phyloP scores from a whole-genome alignment of 1,140 invertebrate genomes.

The Platorchestia sp. region DNA sequence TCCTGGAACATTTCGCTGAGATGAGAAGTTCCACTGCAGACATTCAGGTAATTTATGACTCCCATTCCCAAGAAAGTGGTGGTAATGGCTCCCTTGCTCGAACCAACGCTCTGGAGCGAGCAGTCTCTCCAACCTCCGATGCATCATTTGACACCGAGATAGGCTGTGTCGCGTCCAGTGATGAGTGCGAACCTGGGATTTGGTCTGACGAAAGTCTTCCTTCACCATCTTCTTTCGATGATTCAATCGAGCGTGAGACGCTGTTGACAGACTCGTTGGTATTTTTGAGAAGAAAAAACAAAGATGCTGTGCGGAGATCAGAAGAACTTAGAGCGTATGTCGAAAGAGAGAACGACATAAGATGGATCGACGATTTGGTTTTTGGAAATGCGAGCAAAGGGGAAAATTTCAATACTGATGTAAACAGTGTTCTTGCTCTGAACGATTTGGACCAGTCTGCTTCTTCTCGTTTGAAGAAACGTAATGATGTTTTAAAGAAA shows the following conservation, averaged over 20 bases:
- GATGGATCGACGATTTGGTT: not conserved
- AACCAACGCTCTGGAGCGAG: not conserved
- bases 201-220: not conserved
- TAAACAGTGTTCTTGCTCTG: not conserved
- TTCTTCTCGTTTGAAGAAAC: not conserved
- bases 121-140: not conserved
- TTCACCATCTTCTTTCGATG: not conserved
- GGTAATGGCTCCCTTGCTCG: not conserved
- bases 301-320: not conserved
- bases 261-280: not conserved
- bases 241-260: not conserved
- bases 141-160: not conserved
- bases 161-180: not conserved
- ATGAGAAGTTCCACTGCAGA: not conserved
- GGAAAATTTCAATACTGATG: not conserved
- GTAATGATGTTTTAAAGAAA: not conserved
- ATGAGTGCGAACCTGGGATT: not conserved
- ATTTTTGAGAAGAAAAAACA: not conserved
- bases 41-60: not conserved
- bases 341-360: not conserved
- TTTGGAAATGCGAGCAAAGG: not conserved
- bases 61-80: not conserved
- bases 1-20: conserved; percentile 11
- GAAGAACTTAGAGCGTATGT: not conserved
- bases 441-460: not conserved